These are phyloP conservation scores for Picus viridis DNA, from an alignment of 2,797 vertebrate species.

Conservation along the genomic window DNA sequence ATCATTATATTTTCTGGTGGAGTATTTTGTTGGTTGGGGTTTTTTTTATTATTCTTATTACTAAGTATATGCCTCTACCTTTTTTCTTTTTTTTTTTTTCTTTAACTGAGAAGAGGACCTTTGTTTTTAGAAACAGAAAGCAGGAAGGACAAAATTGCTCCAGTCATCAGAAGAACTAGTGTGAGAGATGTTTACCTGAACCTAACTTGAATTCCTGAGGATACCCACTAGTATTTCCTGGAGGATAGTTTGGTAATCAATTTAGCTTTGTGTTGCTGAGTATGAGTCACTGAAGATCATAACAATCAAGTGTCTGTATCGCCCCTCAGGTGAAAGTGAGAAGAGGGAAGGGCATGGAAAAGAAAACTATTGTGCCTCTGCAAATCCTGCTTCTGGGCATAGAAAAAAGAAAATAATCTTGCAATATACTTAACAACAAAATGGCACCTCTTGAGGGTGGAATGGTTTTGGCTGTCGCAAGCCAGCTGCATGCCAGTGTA, in stretches of 20 bases:
- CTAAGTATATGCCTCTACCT: background rate
- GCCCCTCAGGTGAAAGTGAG: background rate
- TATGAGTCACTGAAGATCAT: conserved; percentile 41
- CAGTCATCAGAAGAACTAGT: conserved; percentile 51
- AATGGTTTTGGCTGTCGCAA: background rate
- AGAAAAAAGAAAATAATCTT: background rate
- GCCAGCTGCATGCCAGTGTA: background rate
- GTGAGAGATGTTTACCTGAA: conserved; percentile 67
- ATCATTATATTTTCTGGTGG: conserved; percentile 52
- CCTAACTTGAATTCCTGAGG: conserved; percentile 65
- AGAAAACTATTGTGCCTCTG: background rate
- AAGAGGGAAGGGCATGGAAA: background rate
- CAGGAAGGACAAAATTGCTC: conserved; percentile 31
- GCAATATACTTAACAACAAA: background rate
- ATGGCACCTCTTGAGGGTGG: background rate
- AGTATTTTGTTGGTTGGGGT: background rate
- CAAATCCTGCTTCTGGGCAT: background rate
- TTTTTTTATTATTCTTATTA: background rate
- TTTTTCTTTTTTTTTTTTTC: background rate
- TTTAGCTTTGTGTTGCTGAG: conserved; percentile 40
- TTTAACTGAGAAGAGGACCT: conserved; percentile 39
- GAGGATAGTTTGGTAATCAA: conserved; percentile 34
- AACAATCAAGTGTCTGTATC: conserved; percentile 9
- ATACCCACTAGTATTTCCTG: conserved; percentile 70
- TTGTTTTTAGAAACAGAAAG: conserved; percentile 67